Percentiles rank a stretch among this genome's conserved stretches.
Evolutionary conservation across 1,140 invertebrate species (phyloP).

Genomic region (Pseudomyrmex concolor): DNA sequence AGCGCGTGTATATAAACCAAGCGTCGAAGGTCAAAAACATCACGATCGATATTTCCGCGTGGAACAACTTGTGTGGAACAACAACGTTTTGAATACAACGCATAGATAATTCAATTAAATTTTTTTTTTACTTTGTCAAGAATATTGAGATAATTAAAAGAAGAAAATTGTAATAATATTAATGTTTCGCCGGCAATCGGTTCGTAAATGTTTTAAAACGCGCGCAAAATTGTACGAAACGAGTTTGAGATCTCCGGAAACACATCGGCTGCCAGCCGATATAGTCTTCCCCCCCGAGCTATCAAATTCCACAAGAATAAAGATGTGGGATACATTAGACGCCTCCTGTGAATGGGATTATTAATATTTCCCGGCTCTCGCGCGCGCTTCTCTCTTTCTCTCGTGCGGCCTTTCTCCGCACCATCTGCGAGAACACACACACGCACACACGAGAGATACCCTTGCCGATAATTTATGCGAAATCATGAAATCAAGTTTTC

Average conservation of each 20-base stretch:
- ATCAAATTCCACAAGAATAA: conserved; percentile 74
- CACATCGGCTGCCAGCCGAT: conserved; percentile 52
- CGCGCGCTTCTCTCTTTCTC: conserved; percentile 5
- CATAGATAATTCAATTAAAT: neutral
- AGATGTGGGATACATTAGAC: conserved; percentile 72
- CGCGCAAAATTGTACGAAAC: neutral
- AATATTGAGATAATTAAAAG: neutral
- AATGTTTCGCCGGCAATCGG: too few species aligned
- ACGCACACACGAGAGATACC: conserved; percentile 45
- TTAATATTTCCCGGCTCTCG: conserved; percentile 73
- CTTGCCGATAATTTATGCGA: conserved; percentile 76
- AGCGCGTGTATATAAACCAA: conserved; percentile 33
- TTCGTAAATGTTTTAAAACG: too few species aligned
- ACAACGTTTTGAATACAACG: neutral
- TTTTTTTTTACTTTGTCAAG: neutral
- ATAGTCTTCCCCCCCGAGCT: conserved; percentile 70
- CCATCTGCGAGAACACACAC: conserved; percentile 55
- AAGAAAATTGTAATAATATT: too few species aligned
- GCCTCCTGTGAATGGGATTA: conserved; percentile 74
- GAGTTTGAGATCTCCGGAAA: conserved; percentile 26
- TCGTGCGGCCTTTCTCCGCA: conserved; percentile 58
- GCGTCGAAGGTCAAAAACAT: conserved; percentile 41
- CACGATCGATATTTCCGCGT: conserved; percentile 47
- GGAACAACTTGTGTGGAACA: neutral
- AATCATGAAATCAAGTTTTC: conserved; percentile 80